Conservation (phyloP, 2,888 invertebrate species). For the Dynastes grantii region DNA sequence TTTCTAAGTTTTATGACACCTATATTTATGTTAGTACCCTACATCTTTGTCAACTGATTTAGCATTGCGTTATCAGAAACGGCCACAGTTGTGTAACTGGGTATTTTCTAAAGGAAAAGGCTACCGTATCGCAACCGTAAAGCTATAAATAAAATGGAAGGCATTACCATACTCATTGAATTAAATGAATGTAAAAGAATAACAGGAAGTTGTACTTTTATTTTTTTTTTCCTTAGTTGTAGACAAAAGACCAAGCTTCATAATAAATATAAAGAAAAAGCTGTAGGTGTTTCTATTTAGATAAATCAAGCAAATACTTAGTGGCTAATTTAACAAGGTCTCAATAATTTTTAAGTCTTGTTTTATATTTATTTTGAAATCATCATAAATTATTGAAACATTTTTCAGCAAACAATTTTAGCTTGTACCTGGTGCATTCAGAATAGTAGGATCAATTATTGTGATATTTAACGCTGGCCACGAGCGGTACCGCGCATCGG, state of each 20-base stretch:
- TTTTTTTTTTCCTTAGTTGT: background rate
- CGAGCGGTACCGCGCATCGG: too few relatives aligned
- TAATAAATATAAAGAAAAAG: conserved; percentile 10
- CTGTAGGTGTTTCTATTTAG: conserved; percentile 9
- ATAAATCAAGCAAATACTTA: background rate
- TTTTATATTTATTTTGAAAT: too few relatives aligned
- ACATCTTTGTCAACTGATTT: conserved; percentile 37
- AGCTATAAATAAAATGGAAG: conserved; percentile 28
- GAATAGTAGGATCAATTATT: too few relatives aligned
- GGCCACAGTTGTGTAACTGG: conserved; percentile 21
- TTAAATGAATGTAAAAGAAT: conserved; percentile 14
- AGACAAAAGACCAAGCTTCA: conserved; percentile 3
- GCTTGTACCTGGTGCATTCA: too few relatives aligned
- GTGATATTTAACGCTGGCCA: too few relatives aligned
- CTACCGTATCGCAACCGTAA: conserved; percentile 22
- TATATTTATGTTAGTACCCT: conserved; percentile 40
- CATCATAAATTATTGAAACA: too few relatives aligned
- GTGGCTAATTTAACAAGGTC: background rate
- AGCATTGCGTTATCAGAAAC: conserved; percentile 39
- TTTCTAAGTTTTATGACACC: conserved; percentile 48
- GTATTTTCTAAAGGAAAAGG: conserved; percentile 16
- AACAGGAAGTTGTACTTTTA: conserved; percentile 33
- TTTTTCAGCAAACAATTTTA: too few relatives aligned
- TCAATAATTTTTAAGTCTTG: too few relatives aligned
- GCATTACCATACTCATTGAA: conserved; percentile 31